Evolutionary conservation across 2,797 vertebrate genomes (phyloP).

Genomic region (Sebastiscus tertius): DNA sequence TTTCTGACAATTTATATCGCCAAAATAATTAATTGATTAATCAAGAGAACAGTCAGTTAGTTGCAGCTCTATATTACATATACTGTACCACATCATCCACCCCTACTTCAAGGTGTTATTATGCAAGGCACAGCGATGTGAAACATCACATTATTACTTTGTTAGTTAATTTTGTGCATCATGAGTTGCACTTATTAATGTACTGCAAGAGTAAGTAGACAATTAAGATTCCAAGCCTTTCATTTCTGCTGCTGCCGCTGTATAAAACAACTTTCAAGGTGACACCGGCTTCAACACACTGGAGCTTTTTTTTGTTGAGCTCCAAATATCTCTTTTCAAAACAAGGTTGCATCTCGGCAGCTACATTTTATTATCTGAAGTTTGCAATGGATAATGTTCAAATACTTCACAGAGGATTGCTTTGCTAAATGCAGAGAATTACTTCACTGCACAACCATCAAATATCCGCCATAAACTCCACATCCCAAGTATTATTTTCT

Average conservation of each 20-base stretch:
- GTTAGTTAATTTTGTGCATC: background rate
- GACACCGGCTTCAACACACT: conserved; percentile 10
- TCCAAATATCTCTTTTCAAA: background rate
- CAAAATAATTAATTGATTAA: background rate
- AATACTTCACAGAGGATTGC: background rate
- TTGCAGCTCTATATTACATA: background rate
- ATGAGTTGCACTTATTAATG: background rate
- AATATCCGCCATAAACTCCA: background rate
- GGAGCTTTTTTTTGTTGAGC: background rate
- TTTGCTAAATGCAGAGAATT: background rate
- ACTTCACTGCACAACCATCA: background rate
- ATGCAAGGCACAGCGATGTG: background rate
- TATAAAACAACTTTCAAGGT: conserved; percentile 10
- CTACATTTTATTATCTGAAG: background rate
- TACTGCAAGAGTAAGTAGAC: background rate
- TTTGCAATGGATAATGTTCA: background rate
- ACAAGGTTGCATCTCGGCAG: background rate
- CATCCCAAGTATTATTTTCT: background rate
- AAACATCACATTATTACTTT: background rate
- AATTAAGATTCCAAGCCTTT: background rate
- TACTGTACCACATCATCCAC: background rate
- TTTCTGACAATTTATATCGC: background rate
- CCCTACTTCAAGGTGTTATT: background rate
- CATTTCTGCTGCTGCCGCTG: background rate
- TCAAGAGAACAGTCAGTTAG: background rate